Evolutionary conservation across 1,140 invertebrate species (phyloP), one percentile per base, ranked within the genome.

Genomic region (Scaptomyza montana): DNA sequence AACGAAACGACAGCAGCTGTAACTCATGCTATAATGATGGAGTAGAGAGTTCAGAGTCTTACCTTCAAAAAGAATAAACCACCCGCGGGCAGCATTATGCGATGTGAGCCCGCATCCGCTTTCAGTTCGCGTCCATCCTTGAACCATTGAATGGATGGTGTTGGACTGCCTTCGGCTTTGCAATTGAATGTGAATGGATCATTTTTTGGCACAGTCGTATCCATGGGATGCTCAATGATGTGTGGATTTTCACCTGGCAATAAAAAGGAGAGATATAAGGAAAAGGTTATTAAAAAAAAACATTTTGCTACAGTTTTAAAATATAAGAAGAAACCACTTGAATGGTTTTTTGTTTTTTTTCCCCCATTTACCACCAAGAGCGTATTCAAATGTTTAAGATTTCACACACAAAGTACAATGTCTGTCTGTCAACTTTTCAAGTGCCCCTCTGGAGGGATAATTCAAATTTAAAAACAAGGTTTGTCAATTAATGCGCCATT

Each of bases 51-150:
- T 2, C 3, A 33, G 30, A 33, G 30, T 57, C 74, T 94, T 45
- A 96, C 95, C 87, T 95, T 90, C 43, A 96, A 92, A 92, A 97
- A 96, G 92, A 97, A 97, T 57, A 97, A 93, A 64, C 94, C 94
- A 39, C 96, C 96, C 49, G 94, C 94, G 43, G 95, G 94, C 60
- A 94, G 89, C 30, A 95, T 92, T 45, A 94, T 93, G 67, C 94
- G 91, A 87, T 94, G 93, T 33, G 93, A 93, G 28, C 89, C 92
- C 39, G 92, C 90, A 55, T 93, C 92, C 50, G 93, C 93, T 69
- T 93, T 91, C 62, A 94, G 90, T 68, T 93, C 90, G 45, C 93
- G 89, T 5, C 94, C 94, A 91, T 95, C 94, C 78, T 95, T 95
- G 92, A 93, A 95, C 95, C 95, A 95, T 67, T 93, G 92, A 75